phyloP scores from a whole-genome alignment of 2,888 invertebrate genomes.

The Machimus rusticus region DNA sequence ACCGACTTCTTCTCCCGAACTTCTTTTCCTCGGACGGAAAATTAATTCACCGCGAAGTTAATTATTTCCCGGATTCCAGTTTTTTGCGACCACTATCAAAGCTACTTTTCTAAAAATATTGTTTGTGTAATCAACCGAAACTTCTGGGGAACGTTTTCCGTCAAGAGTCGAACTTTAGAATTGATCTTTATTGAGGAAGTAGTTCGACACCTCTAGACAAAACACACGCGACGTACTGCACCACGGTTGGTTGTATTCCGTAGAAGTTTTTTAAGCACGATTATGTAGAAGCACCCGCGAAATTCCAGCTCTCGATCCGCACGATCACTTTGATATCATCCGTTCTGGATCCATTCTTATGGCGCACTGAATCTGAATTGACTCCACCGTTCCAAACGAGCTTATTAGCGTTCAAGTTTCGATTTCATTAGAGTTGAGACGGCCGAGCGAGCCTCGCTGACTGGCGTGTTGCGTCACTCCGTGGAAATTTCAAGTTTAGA shows the following conservation, averaged over 20 bases:
- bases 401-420: constrained; percentile 9
- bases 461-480: constrained; percentile 8
- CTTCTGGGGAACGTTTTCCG: neutral
- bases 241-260: neutral
- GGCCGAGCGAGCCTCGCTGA: neutral
- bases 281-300: neutral
- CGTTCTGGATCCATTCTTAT: constrained; percentile 33
- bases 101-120: constrained; percentile 27
- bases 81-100: neutral
- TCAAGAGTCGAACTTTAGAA: neutral
- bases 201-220: neutral
- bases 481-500: constrained; percentile 29
- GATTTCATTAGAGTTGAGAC: neutral
- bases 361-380: constrained; percentile 20
- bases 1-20: neutral
- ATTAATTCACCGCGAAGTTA: neutral
- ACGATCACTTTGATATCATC: constrained; percentile 11
- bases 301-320: neutral
- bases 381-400: constrained; percentile 1
- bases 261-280: neutral
- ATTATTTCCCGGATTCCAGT: constrained; percentile 4
- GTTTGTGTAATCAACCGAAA: constrained; percentile 3
- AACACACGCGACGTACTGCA: neutral
- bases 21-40: neutral
- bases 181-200: neutral